These are phyloP conservation scores for Luscinia luscinia DNA, from an alignment of 2,797 vertebrate species.

Conservation along the genomic window DNA sequence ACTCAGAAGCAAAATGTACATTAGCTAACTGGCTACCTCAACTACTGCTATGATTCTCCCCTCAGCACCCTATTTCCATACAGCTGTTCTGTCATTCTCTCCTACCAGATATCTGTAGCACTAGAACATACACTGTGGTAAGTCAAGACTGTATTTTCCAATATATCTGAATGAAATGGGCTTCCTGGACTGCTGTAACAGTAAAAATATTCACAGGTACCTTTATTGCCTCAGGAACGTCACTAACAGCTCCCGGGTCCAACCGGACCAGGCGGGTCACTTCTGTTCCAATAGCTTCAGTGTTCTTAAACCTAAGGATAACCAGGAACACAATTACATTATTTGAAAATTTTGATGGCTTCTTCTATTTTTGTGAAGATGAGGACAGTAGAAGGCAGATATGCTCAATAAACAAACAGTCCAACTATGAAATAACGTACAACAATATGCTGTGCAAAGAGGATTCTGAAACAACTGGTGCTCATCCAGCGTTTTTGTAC, in stretches of 20 bases:
- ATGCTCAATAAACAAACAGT: not conserved
- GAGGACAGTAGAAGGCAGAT: not conserved
- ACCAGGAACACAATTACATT: not conserved
- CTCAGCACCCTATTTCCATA: not conserved
- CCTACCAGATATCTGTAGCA: not conserved
- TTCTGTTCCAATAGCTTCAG: conserved; percentile 93
- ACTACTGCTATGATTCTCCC: not conserved
- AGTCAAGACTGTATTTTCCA: not conserved
- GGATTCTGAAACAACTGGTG: not conserved
- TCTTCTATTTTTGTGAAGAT: not conserved
- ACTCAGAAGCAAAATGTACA: not conserved
- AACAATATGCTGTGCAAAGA: not conserved
- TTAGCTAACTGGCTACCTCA: not conserved
- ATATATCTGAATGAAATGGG: not conserved
- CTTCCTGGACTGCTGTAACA: not conserved
- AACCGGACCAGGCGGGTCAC: conserved; percentile 94
- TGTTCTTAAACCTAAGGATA: conserved; percentile 91
- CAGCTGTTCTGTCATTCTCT: not conserved
- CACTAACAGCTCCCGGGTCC: conserved; percentile 93
- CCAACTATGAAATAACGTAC: not conserved
- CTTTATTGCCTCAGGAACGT: conserved; percentile 96
- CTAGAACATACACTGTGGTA: not conserved
- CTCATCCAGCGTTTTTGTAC: not conserved
- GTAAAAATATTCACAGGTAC: conserved; percentile 42
- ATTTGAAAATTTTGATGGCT: not conserved